Evolutionary conservation across 2,797 vertebrate species (phyloP).

Genomic region (Enteromius fasciolatus): DNA sequence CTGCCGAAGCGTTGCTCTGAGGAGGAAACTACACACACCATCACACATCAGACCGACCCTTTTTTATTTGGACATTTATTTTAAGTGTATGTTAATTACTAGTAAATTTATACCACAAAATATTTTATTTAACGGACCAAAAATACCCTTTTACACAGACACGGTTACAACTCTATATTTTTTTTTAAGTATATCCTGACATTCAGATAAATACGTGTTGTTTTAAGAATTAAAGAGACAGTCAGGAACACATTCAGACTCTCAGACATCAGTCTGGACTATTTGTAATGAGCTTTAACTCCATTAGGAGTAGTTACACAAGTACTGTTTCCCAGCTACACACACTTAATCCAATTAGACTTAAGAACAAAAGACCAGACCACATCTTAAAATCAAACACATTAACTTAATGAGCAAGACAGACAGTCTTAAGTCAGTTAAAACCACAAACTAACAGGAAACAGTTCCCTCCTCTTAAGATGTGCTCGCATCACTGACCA

Average conservation of each 20-base stretch:
- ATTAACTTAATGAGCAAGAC: not conserved
- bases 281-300: constrained; percentile 67
- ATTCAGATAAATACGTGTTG: not conserved
- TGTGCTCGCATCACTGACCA: not conserved
- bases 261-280: constrained; percentile 9
- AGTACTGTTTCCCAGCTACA: constrained; percentile 2
- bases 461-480: not conserved
- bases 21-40: constrained; percentile 87
- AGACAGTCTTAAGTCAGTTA: not conserved
- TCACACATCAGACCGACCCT: not conserved
- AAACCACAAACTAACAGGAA: not conserved
- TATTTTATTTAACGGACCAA: not conserved
- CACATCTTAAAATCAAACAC: constrained; percentile 22
- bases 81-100: not conserved
- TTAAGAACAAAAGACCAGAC: constrained; percentile 22
- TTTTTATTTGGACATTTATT: not conserved
- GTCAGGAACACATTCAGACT: not conserved
- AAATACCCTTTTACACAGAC: not conserved
- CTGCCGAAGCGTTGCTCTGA: constrained; percentile 87
- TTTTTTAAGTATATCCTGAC: not conserved
- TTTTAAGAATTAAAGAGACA: not conserved
- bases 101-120: not conserved
- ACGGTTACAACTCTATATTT: not conserved
- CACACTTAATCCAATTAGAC: constrained; percentile 30
- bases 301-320: constrained; percentile 58